Evolutionary conservation across 2,888 invertebrate genomes (phyloP).

Genomic region (Slavum lentiscoides): DNA sequence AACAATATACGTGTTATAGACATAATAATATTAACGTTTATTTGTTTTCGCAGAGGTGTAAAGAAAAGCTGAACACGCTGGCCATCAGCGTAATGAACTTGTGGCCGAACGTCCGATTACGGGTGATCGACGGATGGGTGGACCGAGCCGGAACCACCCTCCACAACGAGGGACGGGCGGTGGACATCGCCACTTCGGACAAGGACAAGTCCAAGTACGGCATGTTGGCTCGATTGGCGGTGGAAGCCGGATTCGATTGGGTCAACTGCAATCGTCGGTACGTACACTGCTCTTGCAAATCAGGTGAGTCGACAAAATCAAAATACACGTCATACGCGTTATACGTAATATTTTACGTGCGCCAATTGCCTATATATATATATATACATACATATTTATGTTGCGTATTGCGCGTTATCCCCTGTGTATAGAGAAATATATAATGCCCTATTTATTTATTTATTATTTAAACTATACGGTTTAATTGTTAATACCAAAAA

Average conservation of each 20-base stretch:
- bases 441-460: no score
- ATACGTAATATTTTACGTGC: no score
- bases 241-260: constrained; percentile 98
- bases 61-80: constrained; percentile 90
- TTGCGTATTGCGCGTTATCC: no score
- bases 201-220: constrained; percentile 91
- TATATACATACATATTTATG: background rate
- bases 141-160: constrained; percentile 88
- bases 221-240: constrained; percentile 91
- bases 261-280: constrained; percentile 94
- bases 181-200: constrained; percentile 94
- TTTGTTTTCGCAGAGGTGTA: constrained; percentile 76
- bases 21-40: no score
- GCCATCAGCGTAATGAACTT: constrained; percentile 97
- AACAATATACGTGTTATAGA: no score
- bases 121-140: constrained; percentile 96
- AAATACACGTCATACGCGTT: background rate
- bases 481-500: no score
- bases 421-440: no score
- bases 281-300: constrained; percentile 96
- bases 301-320: constrained; percentile 70
- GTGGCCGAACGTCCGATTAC: constrained; percentile 91
- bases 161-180: constrained; percentile 95
- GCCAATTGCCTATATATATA: no score
- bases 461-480: no score